Conservation (phyloP, 2,113 vertebrate genomes). For the Notarius quadriscutis region DNA sequence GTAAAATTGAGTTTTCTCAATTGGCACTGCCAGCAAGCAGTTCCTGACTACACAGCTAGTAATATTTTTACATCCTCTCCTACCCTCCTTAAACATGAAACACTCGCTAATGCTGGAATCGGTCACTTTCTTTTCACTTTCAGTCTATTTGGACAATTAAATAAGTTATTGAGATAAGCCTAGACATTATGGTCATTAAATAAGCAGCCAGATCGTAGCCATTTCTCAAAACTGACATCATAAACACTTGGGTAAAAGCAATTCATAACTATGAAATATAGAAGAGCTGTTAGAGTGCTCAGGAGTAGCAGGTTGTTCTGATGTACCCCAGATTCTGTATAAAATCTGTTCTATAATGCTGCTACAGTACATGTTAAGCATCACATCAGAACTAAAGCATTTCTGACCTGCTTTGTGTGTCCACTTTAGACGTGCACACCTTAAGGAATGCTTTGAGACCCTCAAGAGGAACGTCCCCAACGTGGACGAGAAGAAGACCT, state of each 20-base stretch:
- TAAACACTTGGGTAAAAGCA: not conserved
- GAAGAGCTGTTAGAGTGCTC: not conserved
- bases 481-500: conserved; percentile 98
- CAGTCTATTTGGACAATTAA: not conserved
- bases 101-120: not conserved
- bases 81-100: not conserved
- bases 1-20: not conserved
- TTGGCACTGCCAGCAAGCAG: not conserved
- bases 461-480: conserved; percentile 97
- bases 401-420: conserved; percentile 17
- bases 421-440: conserved; percentile 85
- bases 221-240: not conserved
- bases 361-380: not conserved
- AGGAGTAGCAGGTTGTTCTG: not conserved
- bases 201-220: not conserved
- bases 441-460: conserved; percentile 98
- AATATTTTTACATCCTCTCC: too few species aligned
- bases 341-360: not conserved
- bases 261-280: not conserved
- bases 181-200: not conserved
- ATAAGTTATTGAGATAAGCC: not conserved
- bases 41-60: not conserved
- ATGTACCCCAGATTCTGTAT: not conserved
- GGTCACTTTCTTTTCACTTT: not conserved
- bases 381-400: not conserved